A percentile compares a stretch with the other conserved stretches of the same genome.
phyloP scores from a whole-genome alignment of 1,140 invertebrate species.

The Drosophila virilis region DNA sequence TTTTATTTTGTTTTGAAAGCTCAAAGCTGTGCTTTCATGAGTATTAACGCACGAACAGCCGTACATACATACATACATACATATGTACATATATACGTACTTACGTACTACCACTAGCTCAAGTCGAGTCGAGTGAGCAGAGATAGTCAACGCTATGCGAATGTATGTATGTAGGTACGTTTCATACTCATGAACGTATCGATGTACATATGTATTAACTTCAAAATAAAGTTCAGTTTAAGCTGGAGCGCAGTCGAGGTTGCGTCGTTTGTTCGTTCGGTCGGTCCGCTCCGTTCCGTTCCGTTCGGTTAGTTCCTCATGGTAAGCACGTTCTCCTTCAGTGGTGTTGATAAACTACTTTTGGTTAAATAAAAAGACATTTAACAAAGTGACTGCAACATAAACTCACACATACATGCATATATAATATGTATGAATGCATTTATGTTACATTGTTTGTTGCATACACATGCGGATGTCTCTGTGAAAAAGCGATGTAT shows the following conservation, averaged over 20 bases:
- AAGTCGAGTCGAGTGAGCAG: conserved; percentile 12
- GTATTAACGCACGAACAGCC: conserved; percentile 46
- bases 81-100: conserved; percentile 20
- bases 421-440: conserved; percentile 16
- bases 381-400: conserved; percentile 34
- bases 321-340: conserved; percentile 78
- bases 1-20: conserved; percentile 79
- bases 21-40: conserved; percentile 74
- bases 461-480: conserved; percentile 3
- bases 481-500: conserved; percentile 3
- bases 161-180: conserved; percentile 26
- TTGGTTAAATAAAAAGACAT: conserved; percentile 16
- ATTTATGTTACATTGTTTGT: not conserved
- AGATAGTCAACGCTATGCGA: conserved; percentile 15
- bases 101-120: conserved; percentile 21
- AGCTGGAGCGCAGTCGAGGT: conserved; percentile 78
- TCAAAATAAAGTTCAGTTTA: conserved; percentile 81
- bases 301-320: conserved; percentile 77
- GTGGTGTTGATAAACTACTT: conserved; percentile 47
- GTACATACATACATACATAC: conserved; percentile 21
- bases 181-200: conserved; percentile 27
- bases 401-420: conserved; percentile 4
- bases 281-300: conserved; percentile 60
- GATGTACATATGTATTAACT: conserved; percentile 67
- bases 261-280: conserved; percentile 78